Evolutionary conservation across 2,797 vertebrate genomes (phyloP).

Genomic region (Channa striata): DNA sequence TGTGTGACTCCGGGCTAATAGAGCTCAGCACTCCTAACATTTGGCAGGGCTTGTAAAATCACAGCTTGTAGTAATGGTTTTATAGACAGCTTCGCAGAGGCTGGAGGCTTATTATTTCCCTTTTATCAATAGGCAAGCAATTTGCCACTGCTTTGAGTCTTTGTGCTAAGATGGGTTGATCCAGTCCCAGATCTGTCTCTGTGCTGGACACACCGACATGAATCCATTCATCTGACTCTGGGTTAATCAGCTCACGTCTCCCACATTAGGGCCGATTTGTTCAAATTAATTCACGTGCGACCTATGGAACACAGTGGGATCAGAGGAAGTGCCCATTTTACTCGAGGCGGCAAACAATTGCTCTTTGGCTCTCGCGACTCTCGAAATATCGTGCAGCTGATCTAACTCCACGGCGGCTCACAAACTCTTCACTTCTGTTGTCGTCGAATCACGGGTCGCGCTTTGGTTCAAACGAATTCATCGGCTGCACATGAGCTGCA

Average conservation of each 20-base stretch:
- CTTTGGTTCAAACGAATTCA: too few relatives aligned
- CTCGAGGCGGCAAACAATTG: too few relatives aligned
- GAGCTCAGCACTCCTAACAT: conserved; percentile 20
- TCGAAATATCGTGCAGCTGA: too few relatives aligned
- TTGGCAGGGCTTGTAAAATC: conserved; percentile 23
- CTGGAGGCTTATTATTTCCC: not conserved
- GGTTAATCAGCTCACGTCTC: not conserved
- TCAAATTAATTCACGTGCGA: too few relatives aligned
- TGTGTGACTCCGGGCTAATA: conserved; percentile 32
- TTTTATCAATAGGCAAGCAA: not conserved
- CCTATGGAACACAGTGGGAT: too few relatives aligned
- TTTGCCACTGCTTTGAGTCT: not conserved
- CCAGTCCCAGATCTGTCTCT: not conserved
- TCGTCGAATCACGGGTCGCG: too few relatives aligned
- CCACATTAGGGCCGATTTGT: too few relatives aligned
- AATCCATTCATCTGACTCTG: not conserved
- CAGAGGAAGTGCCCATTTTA: too few relatives aligned
- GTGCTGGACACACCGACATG: not conserved
- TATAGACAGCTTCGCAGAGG: conserved; percentile 1
- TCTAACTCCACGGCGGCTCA: too few relatives aligned
- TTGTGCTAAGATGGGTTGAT: conserved; percentile 19
- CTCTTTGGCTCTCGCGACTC: too few relatives aligned
- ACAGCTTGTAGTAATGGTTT: conserved; percentile 13
- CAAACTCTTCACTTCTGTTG: too few relatives aligned
- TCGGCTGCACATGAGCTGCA: too few relatives aligned